phyloP scores from a whole-genome alignment of 2,113 vertebrate genomes.

The Andinoacara biseriatus region DNA sequence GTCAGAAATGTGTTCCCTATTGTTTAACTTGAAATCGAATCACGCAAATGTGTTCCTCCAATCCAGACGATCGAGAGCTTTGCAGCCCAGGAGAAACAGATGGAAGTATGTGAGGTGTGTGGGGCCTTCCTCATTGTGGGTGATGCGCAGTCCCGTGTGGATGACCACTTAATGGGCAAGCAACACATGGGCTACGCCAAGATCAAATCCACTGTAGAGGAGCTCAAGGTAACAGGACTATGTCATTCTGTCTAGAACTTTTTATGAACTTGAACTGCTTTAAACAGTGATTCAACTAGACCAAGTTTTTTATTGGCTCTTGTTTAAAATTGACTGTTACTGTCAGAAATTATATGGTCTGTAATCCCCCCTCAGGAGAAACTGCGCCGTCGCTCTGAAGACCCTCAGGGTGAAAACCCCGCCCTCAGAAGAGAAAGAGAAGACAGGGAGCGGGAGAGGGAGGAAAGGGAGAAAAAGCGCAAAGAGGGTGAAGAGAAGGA shows the following conservation, averaged over 20 bases:
- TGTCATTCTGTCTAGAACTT: not conserved
- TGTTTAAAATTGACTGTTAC: not conserved
- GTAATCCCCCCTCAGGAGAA: conserved; percentile 74
- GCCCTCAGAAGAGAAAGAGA: conserved; percentile 76
- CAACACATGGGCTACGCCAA: conserved; percentile 99
- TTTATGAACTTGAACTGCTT: not conserved
- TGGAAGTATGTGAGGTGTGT: conserved; percentile 99
- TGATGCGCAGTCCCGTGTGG: conserved; percentile 96
- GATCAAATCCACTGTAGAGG: conserved; percentile 98
- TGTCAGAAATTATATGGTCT: not conserved
- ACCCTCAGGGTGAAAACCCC: conserved; percentile 75
- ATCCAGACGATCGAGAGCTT: conserved; percentile 96
- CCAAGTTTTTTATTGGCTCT: not conserved
- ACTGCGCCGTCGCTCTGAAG: conserved; percentile 81
- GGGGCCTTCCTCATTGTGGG: conserved; percentile 98
- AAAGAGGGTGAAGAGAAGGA: conserved; percentile 79
- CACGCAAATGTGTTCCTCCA: conserved; percentile 18
- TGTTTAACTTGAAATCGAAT: not conserved
- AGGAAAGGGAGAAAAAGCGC: conserved; percentile 83
- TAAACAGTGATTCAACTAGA: not conserved
- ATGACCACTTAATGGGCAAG: conserved; percentile 99
- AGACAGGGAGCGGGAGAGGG: conserved; percentile 78
- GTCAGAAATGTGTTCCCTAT: not conserved
- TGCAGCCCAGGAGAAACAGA: conserved; percentile 98
- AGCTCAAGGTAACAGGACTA: conserved; percentile 88